A percentile compares a stretch with the other conserved stretches of the same genome.
Conservation (phyloP, 2,113 vertebrate genomes). For the Siniperca knerii region DNA sequence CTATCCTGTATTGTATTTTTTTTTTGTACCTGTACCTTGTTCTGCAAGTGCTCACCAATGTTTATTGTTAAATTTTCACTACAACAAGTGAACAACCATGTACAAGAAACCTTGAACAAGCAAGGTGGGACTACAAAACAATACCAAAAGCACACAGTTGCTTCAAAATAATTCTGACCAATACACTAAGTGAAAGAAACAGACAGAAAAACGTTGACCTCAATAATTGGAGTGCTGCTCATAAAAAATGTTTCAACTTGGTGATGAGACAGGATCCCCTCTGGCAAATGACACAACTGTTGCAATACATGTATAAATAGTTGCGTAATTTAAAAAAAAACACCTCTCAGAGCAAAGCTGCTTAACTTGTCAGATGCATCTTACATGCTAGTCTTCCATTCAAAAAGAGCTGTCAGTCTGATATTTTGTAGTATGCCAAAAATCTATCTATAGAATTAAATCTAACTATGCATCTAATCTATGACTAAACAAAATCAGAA, state of each 20-base stretch:
- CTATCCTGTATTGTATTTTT: neutral
- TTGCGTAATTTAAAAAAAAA: slow-evolving; percentile 60
- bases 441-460: slow-evolving; percentile 34
- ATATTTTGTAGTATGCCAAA: slow-evolving; percentile 40
- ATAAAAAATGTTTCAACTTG: slow-evolving; percentile 60
- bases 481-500: neutral
- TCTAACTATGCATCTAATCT: slow-evolving; percentile 10
- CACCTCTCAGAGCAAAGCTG: slow-evolving; percentile 70
- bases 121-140: neutral
- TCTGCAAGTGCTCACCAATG: neutral
- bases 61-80: neutral
- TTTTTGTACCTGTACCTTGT: neutral
- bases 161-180: slow-evolving; percentile 18
- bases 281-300: slow-evolving; percentile 74
- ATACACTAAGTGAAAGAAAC: slow-evolving; percentile 32
- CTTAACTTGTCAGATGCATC: slow-evolving; percentile 76
- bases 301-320: slow-evolving; percentile 73
- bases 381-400: slow-evolving; percentile 57
- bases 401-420: slow-evolving; percentile 48
- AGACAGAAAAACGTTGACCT: slow-evolving; percentile 55
- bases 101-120: neutral
- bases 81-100: slow-evolving; percentile 1
- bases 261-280: slow-evolving; percentile 70
- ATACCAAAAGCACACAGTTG: slow-evolving; percentile 7
- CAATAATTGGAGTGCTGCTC: slow-evolving; percentile 54